These are phyloP conservation scores for Ibycter americanus DNA, from an alignment of 2,797 vertebrate genomes.

Conservation along the genomic window DNA sequence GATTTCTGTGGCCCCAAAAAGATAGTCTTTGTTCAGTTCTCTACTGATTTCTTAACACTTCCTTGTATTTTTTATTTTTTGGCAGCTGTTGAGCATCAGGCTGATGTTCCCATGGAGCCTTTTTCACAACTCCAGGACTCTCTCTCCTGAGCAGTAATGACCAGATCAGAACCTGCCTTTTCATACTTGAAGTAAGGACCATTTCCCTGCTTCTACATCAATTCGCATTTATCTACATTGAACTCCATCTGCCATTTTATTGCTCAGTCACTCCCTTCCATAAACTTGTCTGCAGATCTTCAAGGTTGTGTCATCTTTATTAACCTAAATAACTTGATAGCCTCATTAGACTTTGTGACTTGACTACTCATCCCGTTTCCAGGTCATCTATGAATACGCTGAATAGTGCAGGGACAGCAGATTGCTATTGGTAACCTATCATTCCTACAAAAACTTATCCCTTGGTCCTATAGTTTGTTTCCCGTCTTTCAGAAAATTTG, in stretches of 20 bases:
- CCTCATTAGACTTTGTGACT: not conserved
- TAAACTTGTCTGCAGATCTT: not conserved
- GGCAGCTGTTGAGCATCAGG: not conserved
- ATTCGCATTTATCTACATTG: not conserved
- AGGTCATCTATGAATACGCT: not conserved
- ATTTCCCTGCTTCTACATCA: not conserved
- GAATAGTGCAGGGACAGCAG: not conserved
- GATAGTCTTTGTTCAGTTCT: not conserved
- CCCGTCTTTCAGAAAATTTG: not conserved
- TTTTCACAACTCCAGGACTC: not conserved
- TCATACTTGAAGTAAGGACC: not conserved
- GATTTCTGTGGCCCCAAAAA: not conserved
- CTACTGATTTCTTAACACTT: not conserved
- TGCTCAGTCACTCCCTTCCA: not conserved
- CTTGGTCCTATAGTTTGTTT: not conserved
- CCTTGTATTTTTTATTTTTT: not conserved
- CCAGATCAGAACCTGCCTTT: not conserved
- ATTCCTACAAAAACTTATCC: not conserved
- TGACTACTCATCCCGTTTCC: not conserved
- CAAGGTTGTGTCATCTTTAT: not conserved
- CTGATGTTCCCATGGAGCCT: not conserved
- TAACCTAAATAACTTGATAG: not conserved
- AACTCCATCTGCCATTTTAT: not conserved
- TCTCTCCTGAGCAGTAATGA: not conserved
- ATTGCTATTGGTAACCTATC: not conserved